Evolutionary conservation across 2,888 invertebrate species (phyloP), one percentile per base, ranked within the genome.

Genomic region (Euclidia mi): DNA sequence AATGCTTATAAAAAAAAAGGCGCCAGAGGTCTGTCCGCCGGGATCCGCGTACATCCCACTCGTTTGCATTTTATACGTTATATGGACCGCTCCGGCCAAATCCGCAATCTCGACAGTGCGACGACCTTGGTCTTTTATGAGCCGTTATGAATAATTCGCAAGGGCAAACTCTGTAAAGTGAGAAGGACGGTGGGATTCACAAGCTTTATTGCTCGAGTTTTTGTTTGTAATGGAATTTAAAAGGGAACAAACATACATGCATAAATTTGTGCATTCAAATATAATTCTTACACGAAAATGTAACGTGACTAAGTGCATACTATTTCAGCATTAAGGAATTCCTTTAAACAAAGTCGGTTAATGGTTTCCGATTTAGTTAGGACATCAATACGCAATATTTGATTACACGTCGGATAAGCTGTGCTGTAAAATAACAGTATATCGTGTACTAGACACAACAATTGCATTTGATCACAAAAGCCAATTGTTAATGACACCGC

Each of bases 71-170:
- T 82, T 73, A 81, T 77, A 78, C 77, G 75, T 75, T 71, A 66
- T 68, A 62, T 58, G 70, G 62, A 60, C 61, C 61, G 71, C 76
- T 53, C 70, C 65, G 65, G 64, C 76, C 73, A 78, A 88, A 90
- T 91, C 91, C 92, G 91, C 89, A 90, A 91, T 91, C 89, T 86
- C 79, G 75, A 55, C 87, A 89, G 92, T 90, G 72, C 93, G 91
- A 90, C 89, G 92, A 92, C 92, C 92, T 92, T 93, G 91, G 75
- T 82, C 71, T 81, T 85, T 83, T 84, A 78, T 78, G 81, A 78
- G 79, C 87, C 87, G 89, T 87, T 87, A 89, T 87, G 82, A 84
- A 86, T 81, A 83, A 85, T 76, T 69, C 76, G 78, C 87, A 88
- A 88, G 90, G 86, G 83, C 89, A 83, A 67, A 63, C 57, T 59